Evolutionary conservation across 2,888 invertebrate species (phyloP).

Genomic region (Carcina quercana): DNA sequence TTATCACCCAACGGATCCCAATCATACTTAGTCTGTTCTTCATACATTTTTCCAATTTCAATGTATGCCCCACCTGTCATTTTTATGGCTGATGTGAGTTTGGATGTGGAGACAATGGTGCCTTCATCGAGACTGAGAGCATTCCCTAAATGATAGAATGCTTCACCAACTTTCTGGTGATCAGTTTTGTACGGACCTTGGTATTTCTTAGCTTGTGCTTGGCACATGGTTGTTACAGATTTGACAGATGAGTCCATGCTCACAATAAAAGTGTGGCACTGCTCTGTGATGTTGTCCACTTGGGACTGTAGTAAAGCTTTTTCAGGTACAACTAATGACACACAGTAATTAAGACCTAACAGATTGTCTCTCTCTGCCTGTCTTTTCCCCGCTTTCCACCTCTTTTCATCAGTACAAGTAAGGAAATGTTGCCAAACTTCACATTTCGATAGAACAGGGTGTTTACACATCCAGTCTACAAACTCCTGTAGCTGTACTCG

Average conservation of each 20-base stretch:
- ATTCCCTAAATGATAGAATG: conserved; percentile 88
- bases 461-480: conserved; percentile 96
- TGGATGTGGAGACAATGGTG: conserved; percentile 75
- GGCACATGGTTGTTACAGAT: conserved; percentile 84
- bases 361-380: conserved; percentile 96
- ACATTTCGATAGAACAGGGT: conserved; percentile 93
- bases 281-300: conserved; percentile 89
- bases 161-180: conserved; percentile 91
- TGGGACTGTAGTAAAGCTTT: conserved; percentile 82
- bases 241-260: conserved; percentile 92
- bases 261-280: conserved; percentile 86
- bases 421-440: conserved; percentile 98
- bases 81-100: conserved; percentile 86
- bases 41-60: conserved; percentile 90
- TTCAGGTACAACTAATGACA: conserved; percentile 90
- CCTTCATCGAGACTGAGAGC: conserved; percentile 88
- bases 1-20: conserved; percentile 94
- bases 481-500: conserved; percentile 96
- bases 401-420: conserved; percentile 96
- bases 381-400: conserved; percentile 97
- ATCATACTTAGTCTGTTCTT: conserved; percentile 91
- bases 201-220: conserved; percentile 91
- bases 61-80: conserved; percentile 92
- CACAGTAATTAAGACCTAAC: conserved; percentile 92
- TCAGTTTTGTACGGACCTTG: conserved; percentile 91